A percentile compares a stretch with the other conserved stretches of the same genome.
These are phyloP conservation scores for Gavialis gangeticus DNA, from an alignment of 2,113 vertebrate species.

Conservation along the genomic window DNA sequence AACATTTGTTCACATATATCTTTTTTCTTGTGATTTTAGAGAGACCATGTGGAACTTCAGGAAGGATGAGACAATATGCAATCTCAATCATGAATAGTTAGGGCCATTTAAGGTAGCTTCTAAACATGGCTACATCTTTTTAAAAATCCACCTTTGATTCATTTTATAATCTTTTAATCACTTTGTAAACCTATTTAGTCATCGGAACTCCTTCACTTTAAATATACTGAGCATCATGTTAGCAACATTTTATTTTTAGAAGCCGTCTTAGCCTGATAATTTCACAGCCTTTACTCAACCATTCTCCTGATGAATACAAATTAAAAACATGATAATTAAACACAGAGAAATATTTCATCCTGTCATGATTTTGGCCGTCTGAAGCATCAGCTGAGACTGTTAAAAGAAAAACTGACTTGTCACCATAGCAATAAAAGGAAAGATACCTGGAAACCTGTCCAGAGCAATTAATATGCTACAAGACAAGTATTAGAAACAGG, in stretches of 20 bases:
- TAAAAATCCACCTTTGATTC: neutral
- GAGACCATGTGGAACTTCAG: neutral
- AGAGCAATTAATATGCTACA: neutral
- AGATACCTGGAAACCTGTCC: neutral
- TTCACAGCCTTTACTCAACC: conserved; percentile 66
- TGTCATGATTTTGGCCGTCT: conserved; percentile 15
- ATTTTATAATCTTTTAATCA: conserved; percentile 23
- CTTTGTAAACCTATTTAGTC: conserved; percentile 40
- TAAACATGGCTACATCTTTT: neutral
- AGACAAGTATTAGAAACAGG: conserved; percentile 12
- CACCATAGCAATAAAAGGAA: neutral
- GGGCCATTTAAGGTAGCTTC: conserved; percentile 8
- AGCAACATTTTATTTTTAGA: conserved; percentile 73
- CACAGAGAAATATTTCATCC: conserved; percentile 41
- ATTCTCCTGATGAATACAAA: conserved; percentile 62
- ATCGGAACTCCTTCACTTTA: neutral
- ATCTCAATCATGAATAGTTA: neutral
- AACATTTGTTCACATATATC: neutral
- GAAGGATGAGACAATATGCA: neutral
- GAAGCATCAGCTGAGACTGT: neutral
- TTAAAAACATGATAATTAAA: conserved; percentile 70
- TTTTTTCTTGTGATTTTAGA: neutral
- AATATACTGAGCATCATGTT: neutral
- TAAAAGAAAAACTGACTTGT: conserved; percentile 28
- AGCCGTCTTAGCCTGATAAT: conserved; percentile 57